A percentile compares a stretch with the other conserved stretches of the same genome.
These are phyloP conservation scores for Sphenopsis melanotis DNA, from an alignment of 2,797 vertebrate genomes.

Conservation along the genomic window DNA sequence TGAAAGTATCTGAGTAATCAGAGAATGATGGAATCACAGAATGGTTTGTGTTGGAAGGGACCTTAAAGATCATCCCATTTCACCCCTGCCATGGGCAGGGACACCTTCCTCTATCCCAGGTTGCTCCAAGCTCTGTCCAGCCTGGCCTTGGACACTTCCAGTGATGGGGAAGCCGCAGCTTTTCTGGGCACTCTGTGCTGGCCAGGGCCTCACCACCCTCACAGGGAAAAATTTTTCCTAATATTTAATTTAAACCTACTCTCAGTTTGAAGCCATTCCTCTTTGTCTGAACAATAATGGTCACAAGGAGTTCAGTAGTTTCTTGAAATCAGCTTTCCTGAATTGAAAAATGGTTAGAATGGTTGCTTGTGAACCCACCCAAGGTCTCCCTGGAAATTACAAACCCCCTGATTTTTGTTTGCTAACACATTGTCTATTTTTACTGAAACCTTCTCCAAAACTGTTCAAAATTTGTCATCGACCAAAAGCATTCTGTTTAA, in stretches of 20 bases:
- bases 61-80: neutral
- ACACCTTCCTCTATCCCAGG: accelerated
- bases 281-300: neutral
- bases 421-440: neutral
- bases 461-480: neutral
- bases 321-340: neutral
- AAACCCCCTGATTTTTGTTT: neutral
- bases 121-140: accelerated
- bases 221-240: neutral
- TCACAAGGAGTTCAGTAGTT: neutral
- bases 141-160: neutral
- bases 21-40: neutral
- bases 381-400: neutral
- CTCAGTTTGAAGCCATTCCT: neutral
- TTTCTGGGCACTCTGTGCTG: neutral
- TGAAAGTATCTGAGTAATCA: neutral
- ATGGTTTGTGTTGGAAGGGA: neutral
- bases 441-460: constrained; percentile 1
- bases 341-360: neutral
- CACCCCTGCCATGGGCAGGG: neutral
- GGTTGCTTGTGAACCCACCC: neutral
- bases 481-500: neutral
- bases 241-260: neutral
- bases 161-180: accelerated
- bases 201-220: neutral